A percentile compares a stretch with the other conserved stretches of the same genome.
These are phyloP conservation scores for Leptura quadrifasciata DNA, from an alignment of 2,888 invertebrate species.

Conservation along the genomic window DNA sequence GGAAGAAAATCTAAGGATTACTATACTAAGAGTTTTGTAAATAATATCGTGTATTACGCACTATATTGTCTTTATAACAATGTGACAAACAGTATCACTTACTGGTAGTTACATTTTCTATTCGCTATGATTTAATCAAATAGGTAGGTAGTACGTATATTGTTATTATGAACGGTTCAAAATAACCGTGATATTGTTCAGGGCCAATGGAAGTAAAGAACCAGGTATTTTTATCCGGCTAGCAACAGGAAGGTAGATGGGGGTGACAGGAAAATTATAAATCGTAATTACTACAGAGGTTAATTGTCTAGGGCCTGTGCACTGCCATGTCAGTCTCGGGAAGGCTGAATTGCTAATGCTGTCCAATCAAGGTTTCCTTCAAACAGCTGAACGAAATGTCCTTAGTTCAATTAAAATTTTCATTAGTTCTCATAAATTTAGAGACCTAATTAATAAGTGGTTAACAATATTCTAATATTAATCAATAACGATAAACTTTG, in stretches of 20 bases:
- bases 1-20: too few species aligned
- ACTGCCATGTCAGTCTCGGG: neutral
- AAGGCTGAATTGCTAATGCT: neutral
- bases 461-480: neutral
- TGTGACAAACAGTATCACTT: too few species aligned
- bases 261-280: constrained; percentile 1
- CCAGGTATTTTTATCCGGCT: neutral
- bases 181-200: too few species aligned
- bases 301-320: constrained; percentile 7
- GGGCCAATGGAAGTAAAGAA: too few species aligned
- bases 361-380: neutral
- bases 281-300: constrained; percentile 3
- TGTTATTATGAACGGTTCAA: too few species aligned
- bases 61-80: too few species aligned
- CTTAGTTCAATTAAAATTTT: constrained; percentile 19
- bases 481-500: too few species aligned
- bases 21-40: too few species aligned
- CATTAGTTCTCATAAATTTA: constrained; percentile 1
- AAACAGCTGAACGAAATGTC: neutral
- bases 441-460: neutral
- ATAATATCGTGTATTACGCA: too few species aligned
- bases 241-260: neutral
- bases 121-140: too few species aligned
- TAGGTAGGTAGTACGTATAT: too few species aligned
- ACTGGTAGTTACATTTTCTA: too few species aligned